These are phyloP conservation scores for Cephus cinctus DNA, from an alignment of 1,140 invertebrate species.

Conservation along the genomic window DNA sequence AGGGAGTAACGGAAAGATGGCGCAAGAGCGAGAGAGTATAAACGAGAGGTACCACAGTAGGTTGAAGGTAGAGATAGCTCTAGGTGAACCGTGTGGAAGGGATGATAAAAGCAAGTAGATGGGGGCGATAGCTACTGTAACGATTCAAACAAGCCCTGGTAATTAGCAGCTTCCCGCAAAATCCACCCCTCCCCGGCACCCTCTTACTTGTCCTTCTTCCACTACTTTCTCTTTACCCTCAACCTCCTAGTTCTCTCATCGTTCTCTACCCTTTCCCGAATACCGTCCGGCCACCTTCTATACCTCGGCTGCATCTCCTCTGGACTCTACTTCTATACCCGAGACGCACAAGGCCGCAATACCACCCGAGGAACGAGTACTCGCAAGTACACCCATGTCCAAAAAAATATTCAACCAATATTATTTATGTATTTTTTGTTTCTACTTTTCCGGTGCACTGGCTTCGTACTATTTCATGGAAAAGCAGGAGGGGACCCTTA, in stretches of 20 bases:
- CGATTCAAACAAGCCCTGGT: constrained; percentile 30
- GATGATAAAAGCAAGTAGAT: background rate
- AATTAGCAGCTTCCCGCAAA: constrained; percentile 28
- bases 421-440: too few relatives aligned
- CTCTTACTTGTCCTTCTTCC: background rate
- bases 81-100: constrained; percentile 6
- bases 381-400: too few relatives aligned
- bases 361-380: too few relatives aligned
- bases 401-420: too few relatives aligned
- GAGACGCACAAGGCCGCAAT: too few relatives aligned
- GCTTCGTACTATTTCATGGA: too few relatives aligned
- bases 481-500: too few relatives aligned
- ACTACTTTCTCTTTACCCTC: too few relatives aligned
- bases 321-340: too few relatives aligned
- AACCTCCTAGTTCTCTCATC: too few relatives aligned
- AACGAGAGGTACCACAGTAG: constrained; percentile 4
- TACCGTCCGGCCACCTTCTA: background rate
- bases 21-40: constrained; percentile 5
- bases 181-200: background rate
- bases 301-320: background rate
- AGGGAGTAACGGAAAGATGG: background rate
- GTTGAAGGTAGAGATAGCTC: background rate
- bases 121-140: constrained; percentile 21
- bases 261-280: background rate
- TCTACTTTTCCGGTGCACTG: too few relatives aligned